Base-by-base conservation (phyloP, 2,888 invertebrate genomes). In the Trichogramma dendrolimi region DNA sequence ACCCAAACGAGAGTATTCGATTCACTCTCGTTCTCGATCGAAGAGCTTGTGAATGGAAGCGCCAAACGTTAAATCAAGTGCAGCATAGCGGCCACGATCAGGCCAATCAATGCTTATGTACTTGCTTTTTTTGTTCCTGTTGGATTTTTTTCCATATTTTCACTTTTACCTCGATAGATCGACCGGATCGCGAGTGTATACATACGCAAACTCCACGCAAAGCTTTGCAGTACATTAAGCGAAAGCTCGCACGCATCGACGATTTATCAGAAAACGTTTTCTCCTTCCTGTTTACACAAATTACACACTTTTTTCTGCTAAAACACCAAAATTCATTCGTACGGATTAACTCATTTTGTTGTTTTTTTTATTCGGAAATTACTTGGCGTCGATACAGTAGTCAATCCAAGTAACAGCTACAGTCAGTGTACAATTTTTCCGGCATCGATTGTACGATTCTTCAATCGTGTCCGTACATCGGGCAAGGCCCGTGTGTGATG, bases 21-120 rank as follows among this genome's bases (percentile, higher is more conserved):
- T 71, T 70, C 73, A 74, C 75, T 75, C 71, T 75, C 75, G 68
- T 70, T 75, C 70, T 74, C 73, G 69, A 70, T 72, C 69, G 68
- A 67, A 56, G 60, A 56, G 61, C 61, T 61, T 64, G 27, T 27
- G 55, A 61, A 61, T 60, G 58, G 64, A 38, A 46, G 27, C 11
- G 10, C 8, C 5, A 5, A 14, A 39, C 44, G 58, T 27, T 27
- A 27, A 27, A 27, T 27, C 27, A 27, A 27, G 27, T 27, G 27
- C 27, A 4, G 46, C n/a, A 5, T 10, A 14, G 5, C 6, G 8
- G 5, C 1, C 46, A 14, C 44, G 46, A 39, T 43, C 53, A 44
- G 54, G 58, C 63, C 65, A 66, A 66, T 66, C 63, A 61, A 66
- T 66, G 63, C 65, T 66, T 63, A 66, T 63, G 8, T 46, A 10